Percentiles rank a stretch among this genome's conserved stretches.
Evolutionary conservation across 2,888 invertebrate genomes (phyloP).

Genomic region (Drosophila neotestacea): DNA sequence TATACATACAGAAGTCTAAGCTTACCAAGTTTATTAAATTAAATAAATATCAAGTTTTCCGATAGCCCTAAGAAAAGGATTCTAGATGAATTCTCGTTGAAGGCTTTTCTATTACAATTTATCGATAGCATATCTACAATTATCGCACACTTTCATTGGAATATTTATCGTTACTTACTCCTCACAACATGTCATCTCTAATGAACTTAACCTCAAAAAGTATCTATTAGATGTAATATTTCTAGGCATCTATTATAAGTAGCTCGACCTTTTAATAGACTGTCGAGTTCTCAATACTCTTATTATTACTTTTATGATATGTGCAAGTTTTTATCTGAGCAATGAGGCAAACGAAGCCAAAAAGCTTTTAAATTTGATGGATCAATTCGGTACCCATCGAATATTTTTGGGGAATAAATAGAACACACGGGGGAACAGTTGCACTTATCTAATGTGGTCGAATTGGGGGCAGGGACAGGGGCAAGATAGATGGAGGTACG

Average conservation of each 20-base stretch:
- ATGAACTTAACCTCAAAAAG: conserved; percentile 2
- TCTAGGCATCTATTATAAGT: not conserved
- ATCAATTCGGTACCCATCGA: conserved; percentile 50
- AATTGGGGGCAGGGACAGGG: conserved; percentile 13
- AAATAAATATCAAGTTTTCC: too few relatives aligned
- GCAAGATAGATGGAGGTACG: not conserved
- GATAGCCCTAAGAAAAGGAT: too few relatives aligned
- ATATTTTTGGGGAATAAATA: conserved; percentile 27
- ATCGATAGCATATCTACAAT: too few relatives aligned
- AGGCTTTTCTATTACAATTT: too few relatives aligned
- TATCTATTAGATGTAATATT: not conserved
- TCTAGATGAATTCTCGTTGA: too few relatives aligned
- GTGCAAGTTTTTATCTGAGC: conserved; percentile 24
- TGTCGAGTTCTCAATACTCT: not conserved
- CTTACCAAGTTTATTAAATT: not conserved
- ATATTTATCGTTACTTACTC: not conserved
- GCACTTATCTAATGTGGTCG: conserved; percentile 50
- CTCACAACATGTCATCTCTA: not conserved
- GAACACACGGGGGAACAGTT: conserved; percentile 26
- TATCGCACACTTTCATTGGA: not conserved
- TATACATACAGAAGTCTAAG: not conserved
- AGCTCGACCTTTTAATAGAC: conserved; percentile 2
- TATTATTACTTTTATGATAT: conserved; percentile 12
- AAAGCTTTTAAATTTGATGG: conserved; percentile 69
- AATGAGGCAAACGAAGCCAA: conserved; percentile 39